Base-by-base conservation (phyloP, 2,113 vertebrate genomes). In the Brachionichthys hirsutus region DNA sequence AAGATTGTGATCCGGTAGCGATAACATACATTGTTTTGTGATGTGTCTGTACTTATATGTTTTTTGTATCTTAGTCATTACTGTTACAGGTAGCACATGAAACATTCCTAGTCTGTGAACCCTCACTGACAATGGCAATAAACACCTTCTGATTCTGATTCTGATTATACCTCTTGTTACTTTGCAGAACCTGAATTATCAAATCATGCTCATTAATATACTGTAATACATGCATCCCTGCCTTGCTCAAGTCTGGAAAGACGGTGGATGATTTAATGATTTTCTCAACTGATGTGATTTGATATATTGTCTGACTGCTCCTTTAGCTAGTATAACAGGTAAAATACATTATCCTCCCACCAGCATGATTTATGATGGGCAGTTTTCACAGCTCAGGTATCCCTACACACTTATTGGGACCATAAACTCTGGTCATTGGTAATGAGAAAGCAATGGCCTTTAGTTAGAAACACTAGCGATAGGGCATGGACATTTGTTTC, bases 271-370 rank as follows among this genome's bases (percentile, higher is more conserved):
- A 80, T 85, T 84, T 85, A 84, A 86, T 86, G 83, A 86, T 89
- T 89, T 86, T 83, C 76, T 80, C 80, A 80, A 77, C 73, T 67
- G 78, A 75, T 84, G 80, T 69, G 82, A 85, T 83, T 87, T 85
- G 82, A 85, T 85, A 67, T 84, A 84, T 86, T 63, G 87, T 78
- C 75, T 86, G 84, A 86, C 72, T 54, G 78, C 70, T 77, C 75
- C 85, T 88, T 84, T 85, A 75, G 83, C 73, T 78, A 80, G 78
- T 79, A 79, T 77, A 86, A 88, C 81, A 84, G 78, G 77, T 83
- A 81, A 87, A 88, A 84, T 69, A 80, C 80, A 89, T 86, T 84
- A 83, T 71, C 82, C 78, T 86, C 83, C 72, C 78, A 81, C 82
- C 51, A 51, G 61, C 63, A 70, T 80, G 77, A 85, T 89, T 87